Base-by-base conservation (phyloP, 2,888 invertebrate genomes). In the Sarcophaga variegata region DNA sequence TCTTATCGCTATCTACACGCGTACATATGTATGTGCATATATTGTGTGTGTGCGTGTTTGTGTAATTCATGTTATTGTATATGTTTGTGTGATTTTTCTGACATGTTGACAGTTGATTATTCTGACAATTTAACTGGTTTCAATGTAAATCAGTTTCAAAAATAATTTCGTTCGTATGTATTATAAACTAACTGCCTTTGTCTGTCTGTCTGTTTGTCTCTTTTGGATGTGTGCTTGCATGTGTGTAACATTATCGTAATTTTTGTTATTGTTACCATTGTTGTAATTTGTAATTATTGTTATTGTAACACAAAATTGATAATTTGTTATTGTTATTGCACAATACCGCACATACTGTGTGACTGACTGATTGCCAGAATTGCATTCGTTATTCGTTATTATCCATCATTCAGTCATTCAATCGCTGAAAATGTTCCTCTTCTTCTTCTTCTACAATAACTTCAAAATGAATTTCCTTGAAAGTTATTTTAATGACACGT, bases 81-180 rank as follows among this genome's bases (percentile, higher is more conserved):
- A 84, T 49, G 14, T 49, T 49, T 49, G 49, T 49, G 37, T 49
- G 14, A 49, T 82, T 88, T 86, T 92, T 92, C 91, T 92, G 92
- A 92, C 92, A 92, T 90, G 93, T 91, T 92, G 92, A 92, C 93
- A 92, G 92, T 91, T 92, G 92, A 92, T 92, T 92, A 92, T 92
- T 92, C 92, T 92, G 92, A 92, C 92, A 92, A 92, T 92, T 92
- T 92, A 92, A 92, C 93, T 92, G 92, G 91, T 91, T 91, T 91
- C 92, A 91, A 92, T 92, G 92, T 92, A 92, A 92, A 92, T 92
- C 93, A 91, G 91, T 91, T 91, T 92, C 90, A 90, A 87, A 88
- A 85, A 83, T 79, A 75, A 49, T 49, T 14, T 49, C 14, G 4
- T 14, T 49, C 14, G 4, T 14, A 12, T 14, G 14, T 49, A 4